Evolutionary conservation across 2,888 invertebrate genomes (phyloP), one percentile per base, ranked within the genome.

Genomic region (Drosophila basisetae): DNA sequence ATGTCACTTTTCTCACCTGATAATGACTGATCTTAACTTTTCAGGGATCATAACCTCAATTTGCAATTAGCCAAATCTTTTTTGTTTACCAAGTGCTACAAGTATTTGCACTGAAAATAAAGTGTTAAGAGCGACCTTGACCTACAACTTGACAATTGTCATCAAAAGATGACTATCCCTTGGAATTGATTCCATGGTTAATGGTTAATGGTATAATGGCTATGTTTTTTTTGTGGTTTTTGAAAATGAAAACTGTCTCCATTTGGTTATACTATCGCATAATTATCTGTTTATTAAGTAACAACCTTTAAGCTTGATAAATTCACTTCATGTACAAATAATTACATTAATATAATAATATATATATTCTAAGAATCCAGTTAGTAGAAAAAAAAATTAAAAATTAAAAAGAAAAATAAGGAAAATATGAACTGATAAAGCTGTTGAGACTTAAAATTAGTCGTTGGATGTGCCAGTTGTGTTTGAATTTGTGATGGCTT

Each of bases 271-370:
- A 25, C 18, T 41, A 69, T 16, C 13, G n/a, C 50, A 64, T 39
- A 60, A 28, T 30, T 67, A 67, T 59, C 31, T 55, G 54, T 80
- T 80, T 79, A 82, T 86, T 84, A 84, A 84, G 84, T 84, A 84
- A 87, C 84, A 84, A 78, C 80, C 84, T 70, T 74, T 68, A 54
- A 61, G 69, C 68, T 73, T 37, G 39, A 69, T 64, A 70, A 77
- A 52, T 59, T 83, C 73, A 58, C 60, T 62, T 67, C 41, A 39
- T 47, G 37, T 68, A 73, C 55, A 66, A 35, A 64, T 67, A 69
- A 53, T 71, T 69, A 74, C 61, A 37, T 71, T 18, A 31, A 31
- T 30, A 49, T 70, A 35, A 25, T 60, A 49, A 22, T 2, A 31
- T 31, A 31, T 31, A 31, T 68, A 70, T 30, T n/a, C 30, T 60